phyloP scores from a whole-genome alignment of 1,140 invertebrate genomes.

The Leptoteleia sp. region DNA sequence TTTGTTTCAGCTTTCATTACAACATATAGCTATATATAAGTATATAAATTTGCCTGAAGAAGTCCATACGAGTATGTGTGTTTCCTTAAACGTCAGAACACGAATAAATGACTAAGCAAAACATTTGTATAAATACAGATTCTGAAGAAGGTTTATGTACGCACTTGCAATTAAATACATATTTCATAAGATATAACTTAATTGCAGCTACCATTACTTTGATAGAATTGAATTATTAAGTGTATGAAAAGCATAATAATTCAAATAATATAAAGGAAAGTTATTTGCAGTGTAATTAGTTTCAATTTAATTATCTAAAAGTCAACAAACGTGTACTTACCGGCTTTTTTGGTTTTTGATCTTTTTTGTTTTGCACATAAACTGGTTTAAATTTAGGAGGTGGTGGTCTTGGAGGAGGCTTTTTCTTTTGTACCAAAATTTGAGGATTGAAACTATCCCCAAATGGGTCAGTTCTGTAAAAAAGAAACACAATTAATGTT shows the following conservation, averaged over 20 bases:
- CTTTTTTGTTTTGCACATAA: conserved; percentile 65
- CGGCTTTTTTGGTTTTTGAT: conserved; percentile 74
- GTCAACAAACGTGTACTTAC: conserved; percentile 59
- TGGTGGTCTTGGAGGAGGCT: conserved; percentile 79
- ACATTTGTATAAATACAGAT: conserved; percentile 33
- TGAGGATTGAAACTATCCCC: conserved; percentile 57
- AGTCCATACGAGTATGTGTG: neutral
- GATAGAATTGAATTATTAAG: neutral
- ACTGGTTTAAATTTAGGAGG: conserved; percentile 77
- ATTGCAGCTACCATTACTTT: neutral
- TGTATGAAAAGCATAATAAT: too few relatives aligned
- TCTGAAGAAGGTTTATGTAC: conserved; percentile 8
- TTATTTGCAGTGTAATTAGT: neutral
- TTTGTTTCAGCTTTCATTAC: conserved; percentile 27
- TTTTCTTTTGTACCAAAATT: conserved; percentile 75
- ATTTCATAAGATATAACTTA: conserved; percentile 8
- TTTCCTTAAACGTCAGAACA: conserved; percentile 30
- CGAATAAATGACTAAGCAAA: conserved; percentile 39
- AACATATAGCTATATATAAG: too few relatives aligned
- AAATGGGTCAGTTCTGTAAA: conserved; percentile 73
- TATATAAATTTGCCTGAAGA: conserved; percentile 9
- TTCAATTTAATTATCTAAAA: neutral
- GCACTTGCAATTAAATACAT: conserved; percentile 19
- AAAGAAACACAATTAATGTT: neutral
- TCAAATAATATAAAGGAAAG: neutral